Percentiles rank a stretch among this genome's conserved stretches.
Evolutionary conservation across 92 coral and sea anemone genomes (phyloP).

Genomic region (Pocillopora meandrina): DNA sequence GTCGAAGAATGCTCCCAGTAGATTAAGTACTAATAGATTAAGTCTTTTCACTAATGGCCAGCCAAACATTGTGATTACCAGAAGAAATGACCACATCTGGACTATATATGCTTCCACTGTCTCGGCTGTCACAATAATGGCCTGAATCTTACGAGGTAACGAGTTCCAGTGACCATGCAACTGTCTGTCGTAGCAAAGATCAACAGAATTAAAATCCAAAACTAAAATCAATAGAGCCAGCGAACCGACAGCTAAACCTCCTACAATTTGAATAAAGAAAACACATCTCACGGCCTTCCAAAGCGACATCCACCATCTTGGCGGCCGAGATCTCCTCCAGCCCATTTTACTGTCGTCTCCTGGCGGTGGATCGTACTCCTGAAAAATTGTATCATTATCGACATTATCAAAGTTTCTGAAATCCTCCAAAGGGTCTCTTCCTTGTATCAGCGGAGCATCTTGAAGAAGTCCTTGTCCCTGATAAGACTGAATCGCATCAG

Average conservation of each 20-base stretch:
- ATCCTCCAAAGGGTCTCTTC: constrained; percentile 14
- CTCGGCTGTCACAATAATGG: constrained; percentile 43
- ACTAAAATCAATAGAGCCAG: constrained; percentile 37
- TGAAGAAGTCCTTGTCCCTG: neutral
- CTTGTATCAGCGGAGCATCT: neutral
- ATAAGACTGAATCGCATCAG: neutral
- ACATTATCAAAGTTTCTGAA: constrained; percentile 21
- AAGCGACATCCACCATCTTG: too few relatives aligned
- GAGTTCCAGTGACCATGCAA: constrained; percentile 22
- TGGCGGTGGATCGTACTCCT: too few relatives aligned
- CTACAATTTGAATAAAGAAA: constrained; percentile 49
- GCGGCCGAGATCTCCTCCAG: too few relatives aligned
- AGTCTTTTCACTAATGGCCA: constrained; percentile 54
- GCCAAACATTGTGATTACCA: constrained; percentile 32
- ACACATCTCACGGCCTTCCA: constrained; percentile 39
- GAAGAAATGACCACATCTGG: constrained; percentile 45
- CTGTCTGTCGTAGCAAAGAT: constrained; percentile 49
- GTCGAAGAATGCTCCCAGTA: constrained; percentile 56
- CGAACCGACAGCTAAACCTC: constrained; percentile 42
- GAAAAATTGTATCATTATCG: neutral
- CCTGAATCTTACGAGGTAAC: constrained; percentile 30
- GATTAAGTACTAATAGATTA: constrained; percentile 44
- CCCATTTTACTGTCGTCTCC: too few relatives aligned
- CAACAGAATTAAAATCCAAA: constrained; percentile 63
- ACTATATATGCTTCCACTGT: constrained; percentile 49